phyloP scores from a whole-genome alignment of 2,113 vertebrate species.

The Helogale parvula region DNA sequence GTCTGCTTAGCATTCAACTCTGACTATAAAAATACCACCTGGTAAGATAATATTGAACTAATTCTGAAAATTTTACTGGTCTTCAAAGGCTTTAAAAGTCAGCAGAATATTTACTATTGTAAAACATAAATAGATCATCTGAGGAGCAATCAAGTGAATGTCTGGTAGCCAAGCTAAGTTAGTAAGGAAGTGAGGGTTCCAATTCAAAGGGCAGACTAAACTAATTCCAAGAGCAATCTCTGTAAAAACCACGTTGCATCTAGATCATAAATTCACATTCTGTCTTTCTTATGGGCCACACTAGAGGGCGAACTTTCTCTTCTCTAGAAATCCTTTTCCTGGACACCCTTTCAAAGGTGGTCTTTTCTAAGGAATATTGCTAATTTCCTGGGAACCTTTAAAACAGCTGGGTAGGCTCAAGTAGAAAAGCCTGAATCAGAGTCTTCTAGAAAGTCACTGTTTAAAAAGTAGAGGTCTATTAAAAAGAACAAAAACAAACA shows the following conservation, averaged over 20 bases:
- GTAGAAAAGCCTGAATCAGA: not conserved
- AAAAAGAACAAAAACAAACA: not conserved
- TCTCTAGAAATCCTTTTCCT: not conserved
- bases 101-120: not conserved
- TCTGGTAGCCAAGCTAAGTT: not conserved
- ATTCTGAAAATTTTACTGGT: conserved; percentile 10
- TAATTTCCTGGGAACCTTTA: conserved; percentile 1
- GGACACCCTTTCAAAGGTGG: not conserved
- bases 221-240: not conserved
- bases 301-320: conserved; percentile 66
- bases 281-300: not conserved
- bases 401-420: not conserved
- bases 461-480: not conserved
- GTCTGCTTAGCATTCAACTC: conserved; percentile 44
- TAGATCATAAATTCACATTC: not conserved
- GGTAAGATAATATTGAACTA: conserved; percentile 37
- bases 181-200: not conserved
- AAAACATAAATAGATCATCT: not conserved
- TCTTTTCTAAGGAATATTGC: not conserved
- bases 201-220: not conserved
- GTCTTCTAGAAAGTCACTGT: not conserved
- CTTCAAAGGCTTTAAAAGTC: conserved; percentile 36
- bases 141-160: not conserved
- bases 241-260: not conserved
- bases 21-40: conserved; percentile 35